Percentiles rank a stretch among this genome's conserved stretches.
Conservation (phyloP, 2,888 invertebrate species). For the Catocala fraxini region DNA sequence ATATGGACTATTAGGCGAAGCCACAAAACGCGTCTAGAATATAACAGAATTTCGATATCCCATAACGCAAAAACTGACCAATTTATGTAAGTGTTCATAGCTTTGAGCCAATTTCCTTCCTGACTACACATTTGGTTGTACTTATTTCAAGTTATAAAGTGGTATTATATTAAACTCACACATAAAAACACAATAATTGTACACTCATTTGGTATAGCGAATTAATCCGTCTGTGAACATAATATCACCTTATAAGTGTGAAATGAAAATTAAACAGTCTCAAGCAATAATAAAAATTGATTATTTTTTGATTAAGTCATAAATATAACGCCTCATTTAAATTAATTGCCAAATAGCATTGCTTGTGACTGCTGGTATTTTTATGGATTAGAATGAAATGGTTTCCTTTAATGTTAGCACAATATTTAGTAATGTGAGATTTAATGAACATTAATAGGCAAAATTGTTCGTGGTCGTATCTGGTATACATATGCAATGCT, state of each 20-base stretch:
- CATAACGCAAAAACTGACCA: conserved; percentile 2
- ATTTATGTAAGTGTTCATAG: neutral
- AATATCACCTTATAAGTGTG: conserved; percentile 19
- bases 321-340: no score
- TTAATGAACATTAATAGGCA: conserved; percentile 4
- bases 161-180: conserved; percentile 9
- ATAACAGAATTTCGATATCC: no score
- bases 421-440: conserved; percentile 16
- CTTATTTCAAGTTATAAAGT: conserved; percentile 23
- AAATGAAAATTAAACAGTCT: conserved; percentile 32
- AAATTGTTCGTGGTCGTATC: neutral
- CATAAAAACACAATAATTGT: conserved; percentile 9
- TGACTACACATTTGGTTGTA: conserved; percentile 35
- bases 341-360: conserved; percentile 8
- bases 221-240: conserved; percentile 8
- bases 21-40: no score
- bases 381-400: conserved; percentile 19
- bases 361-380: conserved; percentile 9
- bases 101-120: conserved; percentile 23
- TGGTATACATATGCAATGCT: neutral
- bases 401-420: conserved; percentile 10
- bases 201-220: conserved; percentile 18
- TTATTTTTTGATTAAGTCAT: no score
- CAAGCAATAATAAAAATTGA: conserved; percentile 33
- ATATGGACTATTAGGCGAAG: no score